These are phyloP conservation scores for Nemotelus pantherinus DNA, from an alignment of 2,888 invertebrate genomes.

Conservation along the genomic window DNA sequence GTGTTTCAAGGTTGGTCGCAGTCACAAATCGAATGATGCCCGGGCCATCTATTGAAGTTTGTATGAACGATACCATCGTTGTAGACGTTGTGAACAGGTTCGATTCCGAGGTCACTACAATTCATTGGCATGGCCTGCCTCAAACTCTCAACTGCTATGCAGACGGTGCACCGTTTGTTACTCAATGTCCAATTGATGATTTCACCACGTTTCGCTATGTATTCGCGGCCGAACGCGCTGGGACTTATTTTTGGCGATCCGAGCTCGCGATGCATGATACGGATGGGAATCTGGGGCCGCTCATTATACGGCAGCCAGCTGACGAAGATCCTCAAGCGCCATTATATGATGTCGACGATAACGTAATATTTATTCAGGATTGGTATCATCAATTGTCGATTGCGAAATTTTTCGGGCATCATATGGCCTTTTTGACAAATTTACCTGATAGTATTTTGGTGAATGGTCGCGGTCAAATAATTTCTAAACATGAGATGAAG, in stretches of 20 bases:
- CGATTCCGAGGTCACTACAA: constrained; percentile 77
- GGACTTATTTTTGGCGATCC: constrained; percentile 83
- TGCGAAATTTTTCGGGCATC: constrained; percentile 49
- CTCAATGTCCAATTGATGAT: constrained; percentile 80
- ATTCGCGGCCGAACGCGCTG: constrained; percentile 74
- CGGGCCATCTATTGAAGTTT: constrained; percentile 83
- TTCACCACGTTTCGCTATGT: constrained; percentile 75
- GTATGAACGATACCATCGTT: constrained; percentile 78
- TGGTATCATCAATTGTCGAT: constrained; percentile 75
- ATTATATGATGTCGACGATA: constrained; percentile 81
- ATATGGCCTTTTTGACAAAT: background rate
- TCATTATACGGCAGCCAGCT: constrained; percentile 74
- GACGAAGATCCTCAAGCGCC: constrained; percentile 69
- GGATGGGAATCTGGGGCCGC: constrained; percentile 79
- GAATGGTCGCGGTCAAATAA: constrained; percentile 12
- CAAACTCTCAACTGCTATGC: constrained; percentile 78
- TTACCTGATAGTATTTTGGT: constrained; percentile 20
- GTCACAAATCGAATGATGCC: constrained; percentile 83
- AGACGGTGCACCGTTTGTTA: constrained; percentile 83
- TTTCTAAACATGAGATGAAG: too few relatives aligned
- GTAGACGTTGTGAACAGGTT: constrained; percentile 81
- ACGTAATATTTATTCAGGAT: constrained; percentile 77
- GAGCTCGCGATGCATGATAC: constrained; percentile 80
- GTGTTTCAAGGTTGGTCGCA: constrained; percentile 74
- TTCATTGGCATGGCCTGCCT: constrained; percentile 90